phyloP scores from a whole-genome alignment of 2,113 vertebrate species.

The Camelus dromedarius region DNA sequence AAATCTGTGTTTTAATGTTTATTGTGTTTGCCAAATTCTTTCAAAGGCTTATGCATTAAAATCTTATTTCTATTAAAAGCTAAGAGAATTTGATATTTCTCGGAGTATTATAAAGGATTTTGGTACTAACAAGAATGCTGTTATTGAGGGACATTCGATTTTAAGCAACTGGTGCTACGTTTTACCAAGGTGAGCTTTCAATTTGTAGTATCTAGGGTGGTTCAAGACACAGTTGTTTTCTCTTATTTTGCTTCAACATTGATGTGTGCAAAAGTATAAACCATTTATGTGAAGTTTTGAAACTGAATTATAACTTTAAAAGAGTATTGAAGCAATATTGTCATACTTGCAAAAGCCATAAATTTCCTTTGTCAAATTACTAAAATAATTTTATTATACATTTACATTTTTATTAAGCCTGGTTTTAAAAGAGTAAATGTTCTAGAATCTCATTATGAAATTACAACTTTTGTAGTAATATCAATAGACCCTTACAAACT shows the following conservation, averaged over 20 bases:
- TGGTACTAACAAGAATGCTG: conserved; percentile 81
- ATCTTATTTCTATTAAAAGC: conserved; percentile 86
- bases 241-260: background rate
- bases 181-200: conserved; percentile 92
- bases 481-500: conserved; percentile 16
- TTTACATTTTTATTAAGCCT: conserved; percentile 48
- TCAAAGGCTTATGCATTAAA: conserved; percentile 55
- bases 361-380: conserved; percentile 51
- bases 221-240: background rate
- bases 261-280: background rate
- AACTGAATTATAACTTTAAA: background rate
- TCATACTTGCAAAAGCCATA: background rate
- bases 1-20: background rate
- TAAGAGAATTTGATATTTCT: conserved; percentile 92
- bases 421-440: conserved; percentile 32
- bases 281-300: conserved; percentile 7
- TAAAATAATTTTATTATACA: conserved; percentile 10
- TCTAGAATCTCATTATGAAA: conserved; percentile 24
- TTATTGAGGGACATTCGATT: conserved; percentile 88
- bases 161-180: conserved; percentile 93
- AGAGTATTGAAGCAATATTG: background rate
- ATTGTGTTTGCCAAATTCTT: conserved; percentile 53
- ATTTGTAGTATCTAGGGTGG: background rate
- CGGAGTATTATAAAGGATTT: conserved; percentile 87
- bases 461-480: background rate